Evolutionary conservation across 2,113 vertebrate genomes (phyloP).

Genomic region (Tauraco erythrolophus): DNA sequence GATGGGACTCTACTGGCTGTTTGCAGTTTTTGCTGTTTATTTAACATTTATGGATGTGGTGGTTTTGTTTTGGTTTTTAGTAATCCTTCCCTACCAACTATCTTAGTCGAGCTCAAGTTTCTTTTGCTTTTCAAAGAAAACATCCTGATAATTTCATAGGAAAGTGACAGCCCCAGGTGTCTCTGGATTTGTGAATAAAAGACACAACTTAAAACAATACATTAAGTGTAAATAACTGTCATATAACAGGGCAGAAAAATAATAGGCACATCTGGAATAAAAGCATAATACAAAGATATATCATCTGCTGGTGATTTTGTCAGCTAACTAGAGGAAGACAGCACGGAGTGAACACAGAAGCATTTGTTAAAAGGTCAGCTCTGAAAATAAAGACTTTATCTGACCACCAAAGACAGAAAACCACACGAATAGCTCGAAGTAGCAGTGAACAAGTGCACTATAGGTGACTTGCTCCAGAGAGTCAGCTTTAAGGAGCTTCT

Average conservation of each 20-base stretch:
- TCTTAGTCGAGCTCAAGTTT: not conserved
- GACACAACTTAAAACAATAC: not conserved
- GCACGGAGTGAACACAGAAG: not conserved
- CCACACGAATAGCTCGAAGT: not conserved
- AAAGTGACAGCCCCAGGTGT: not conserved
- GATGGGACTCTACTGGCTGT: rapidly evolving
- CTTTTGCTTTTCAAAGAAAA: not conserved
- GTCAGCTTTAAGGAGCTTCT: not conserved
- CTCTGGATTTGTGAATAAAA: not conserved
- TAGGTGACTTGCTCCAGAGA: not conserved
- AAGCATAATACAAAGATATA: not conserved
- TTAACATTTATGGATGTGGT: too few relatives aligned
- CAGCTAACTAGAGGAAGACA: not conserved
- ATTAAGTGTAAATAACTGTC: not conserved
- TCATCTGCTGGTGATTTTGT: not conserved
- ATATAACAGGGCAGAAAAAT: not conserved
- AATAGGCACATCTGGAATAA: not conserved
- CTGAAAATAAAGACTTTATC: not conserved
- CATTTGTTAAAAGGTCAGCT: not conserved
- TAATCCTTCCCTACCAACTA: not conserved
- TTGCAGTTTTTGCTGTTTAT: not conserved
- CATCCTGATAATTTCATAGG: not conserved
- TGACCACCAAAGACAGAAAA: not conserved
- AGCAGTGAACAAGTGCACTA: not conserved
- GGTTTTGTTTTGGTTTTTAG: not conserved